Evolutionary conservation across 2,797 vertebrate genomes (phyloP).

Genomic region (Pantherophis vulpinus): DNA sequence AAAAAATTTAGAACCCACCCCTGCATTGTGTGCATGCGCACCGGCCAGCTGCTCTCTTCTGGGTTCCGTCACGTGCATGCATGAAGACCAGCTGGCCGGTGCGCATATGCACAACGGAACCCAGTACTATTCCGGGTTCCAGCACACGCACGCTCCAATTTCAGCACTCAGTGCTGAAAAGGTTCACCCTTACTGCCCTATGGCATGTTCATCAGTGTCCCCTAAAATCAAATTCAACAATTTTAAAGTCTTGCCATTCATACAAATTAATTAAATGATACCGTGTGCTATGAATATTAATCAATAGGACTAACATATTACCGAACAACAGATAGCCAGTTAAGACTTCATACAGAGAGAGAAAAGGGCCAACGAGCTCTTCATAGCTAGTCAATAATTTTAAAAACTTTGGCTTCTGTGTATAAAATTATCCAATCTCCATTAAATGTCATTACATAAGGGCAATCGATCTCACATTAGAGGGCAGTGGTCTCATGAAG

Average conservation of each 20-base stretch:
- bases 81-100: no score
- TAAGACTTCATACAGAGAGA: neutral
- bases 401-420: constrained; percentile 23
- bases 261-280: constrained; percentile 1
- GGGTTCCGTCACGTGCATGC: no score
- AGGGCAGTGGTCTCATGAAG: constrained; percentile 46
- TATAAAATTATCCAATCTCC: constrained; percentile 35
- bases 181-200: no score
- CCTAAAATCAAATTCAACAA: neutral
- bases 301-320: neutral
- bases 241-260: neutral
- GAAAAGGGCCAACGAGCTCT: neutral
- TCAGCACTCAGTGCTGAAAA: no score
- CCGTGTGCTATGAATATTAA: neutral
- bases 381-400: neutral
- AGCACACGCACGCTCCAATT: no score
- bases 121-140: no score
- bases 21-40: no score
- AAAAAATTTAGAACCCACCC: no score
- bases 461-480: constrained; percentile 60
- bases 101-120: no score
- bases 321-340: neutral
- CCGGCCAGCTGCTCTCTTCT: no score
- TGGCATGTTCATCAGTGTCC: neutral
- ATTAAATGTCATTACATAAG: constrained; percentile 57